Evolutionary conservation across 2,797 vertebrate genomes (phyloP), one percentile per base, ranked within the genome.

Genomic region (Naso thynnoides): DNA sequence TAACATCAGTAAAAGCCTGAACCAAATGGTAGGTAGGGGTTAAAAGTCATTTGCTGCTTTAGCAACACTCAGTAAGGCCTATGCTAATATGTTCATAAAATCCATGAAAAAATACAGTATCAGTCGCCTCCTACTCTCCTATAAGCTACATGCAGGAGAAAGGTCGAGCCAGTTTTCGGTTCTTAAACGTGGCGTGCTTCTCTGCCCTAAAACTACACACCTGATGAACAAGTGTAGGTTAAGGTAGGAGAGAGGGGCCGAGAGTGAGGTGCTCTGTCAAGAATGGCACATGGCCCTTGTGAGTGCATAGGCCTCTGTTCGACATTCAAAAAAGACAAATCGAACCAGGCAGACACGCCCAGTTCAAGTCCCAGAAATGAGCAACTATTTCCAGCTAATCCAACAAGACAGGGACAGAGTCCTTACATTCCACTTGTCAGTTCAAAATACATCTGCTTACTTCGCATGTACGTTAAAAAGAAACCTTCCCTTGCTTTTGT

Each of bases 381-480:
- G 59, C 16, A 10, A 71, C 70, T 47, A 62, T 63, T 65, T 80
- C 68, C 63, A 65, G 75, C 83, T 68, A 62, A 68, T 56, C 57
- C 59, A 69, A 63, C 79, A 79, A 87, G 79, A 73, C 86, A 76
- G 78, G 78, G 79, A 87, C 87, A 76, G 83, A 82, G 79, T 87
- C 83, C 38, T 79, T 94, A 95, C 94, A 95, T 94, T 95, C 94
- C 84, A 88, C 88, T 77, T 76, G 93, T 94, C 93, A 90, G 91
- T 93, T 92, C 79, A 88, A 91, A 90, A 87, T 83, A 84, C 77
- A 76, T 84, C 75, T 89, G 79, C 79, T 90, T 62, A 76, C 77
- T 42, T 70, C 79, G 77, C 79, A 86, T 60, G 71, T 75, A 74
- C n/a, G 60, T 55, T 49, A 42, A 68, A 81, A 84, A 65, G 48